These are phyloP conservation scores for Reinhardtius hippoglossoides DNA, from an alignment of 2,113 vertebrate genomes.

Conservation along the genomic window DNA sequence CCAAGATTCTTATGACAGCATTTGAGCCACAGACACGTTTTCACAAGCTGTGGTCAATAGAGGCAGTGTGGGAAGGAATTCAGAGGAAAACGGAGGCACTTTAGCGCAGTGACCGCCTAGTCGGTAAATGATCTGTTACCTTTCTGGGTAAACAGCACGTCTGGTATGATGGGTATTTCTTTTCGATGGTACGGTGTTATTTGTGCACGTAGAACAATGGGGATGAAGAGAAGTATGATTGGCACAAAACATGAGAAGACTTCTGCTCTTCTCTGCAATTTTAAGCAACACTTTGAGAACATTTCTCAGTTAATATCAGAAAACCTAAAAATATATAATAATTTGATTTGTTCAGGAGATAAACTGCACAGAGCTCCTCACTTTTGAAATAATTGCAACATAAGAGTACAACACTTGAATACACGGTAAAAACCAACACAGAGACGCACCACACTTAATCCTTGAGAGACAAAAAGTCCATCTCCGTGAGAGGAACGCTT, in stretches of 20 bases:
- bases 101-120: slow-evolving; percentile 47
- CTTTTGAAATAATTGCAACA: slow-evolving; percentile 22
- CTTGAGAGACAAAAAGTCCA: neutral
- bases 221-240: slow-evolving; percentile 42
- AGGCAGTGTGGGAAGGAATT: slow-evolving; percentile 43
- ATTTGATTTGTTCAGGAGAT: no score
- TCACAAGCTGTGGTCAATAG: slow-evolving; percentile 65
- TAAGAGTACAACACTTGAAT: slow-evolving; percentile 21
- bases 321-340: no score
- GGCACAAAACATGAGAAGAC: slow-evolving; percentile 35
- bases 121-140: slow-evolving; percentile 55
- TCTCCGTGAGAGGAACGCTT: neutral
- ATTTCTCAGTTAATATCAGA: no score
- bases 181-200: slow-evolving; percentile 26
- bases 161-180: slow-evolving; percentile 44
- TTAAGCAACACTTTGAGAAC: no score
- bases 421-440: slow-evolving; percentile 6
- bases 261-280: slow-evolving; percentile 12
- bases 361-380: slow-evolving; percentile 18
- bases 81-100: slow-evolving; percentile 39
- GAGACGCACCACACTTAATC: neutral
- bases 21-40: slow-evolving; percentile 67
- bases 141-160: slow-evolving; percentile 59
- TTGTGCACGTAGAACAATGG: slow-evolving; percentile 23
- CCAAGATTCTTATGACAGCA: slow-evolving; percentile 64